These are phyloP conservation scores for Neodiprion lecontei DNA, from an alignment of 1,140 invertebrate genomes.

Conservation along the genomic window DNA sequence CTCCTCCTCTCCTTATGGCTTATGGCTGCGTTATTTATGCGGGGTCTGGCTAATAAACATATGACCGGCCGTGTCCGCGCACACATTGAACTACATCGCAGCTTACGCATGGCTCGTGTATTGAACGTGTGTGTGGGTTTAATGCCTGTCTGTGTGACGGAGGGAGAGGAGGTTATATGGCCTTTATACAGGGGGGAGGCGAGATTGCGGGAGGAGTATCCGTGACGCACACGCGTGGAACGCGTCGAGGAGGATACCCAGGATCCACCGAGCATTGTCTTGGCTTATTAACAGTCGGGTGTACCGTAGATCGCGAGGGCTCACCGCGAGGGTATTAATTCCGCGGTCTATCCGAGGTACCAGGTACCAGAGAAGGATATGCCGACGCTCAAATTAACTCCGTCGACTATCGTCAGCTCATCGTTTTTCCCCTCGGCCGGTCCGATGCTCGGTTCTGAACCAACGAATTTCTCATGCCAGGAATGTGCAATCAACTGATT, in stretches of 20 bases:
- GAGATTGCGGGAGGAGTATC: constrained; percentile 2
- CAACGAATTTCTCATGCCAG: too few relatives aligned
- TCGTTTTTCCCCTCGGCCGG: too few relatives aligned
- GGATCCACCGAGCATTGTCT: constrained; percentile 48
- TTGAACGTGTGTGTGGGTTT: neutral
- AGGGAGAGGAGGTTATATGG: neutral
- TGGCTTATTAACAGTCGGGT: constrained; percentile 56
- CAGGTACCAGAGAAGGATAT: too few relatives aligned
- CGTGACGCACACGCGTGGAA: neutral
- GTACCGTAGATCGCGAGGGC: constrained; percentile 49
- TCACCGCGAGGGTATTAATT: constrained; percentile 14
- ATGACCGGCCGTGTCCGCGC: constrained; percentile 54
- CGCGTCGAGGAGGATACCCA: neutral
- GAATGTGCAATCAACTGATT: too few relatives aligned
- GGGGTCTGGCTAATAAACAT: constrained; percentile 62
- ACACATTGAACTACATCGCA: neutral
- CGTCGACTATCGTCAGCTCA: neutral
- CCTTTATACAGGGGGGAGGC: neutral
- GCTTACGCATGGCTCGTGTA: neutral
- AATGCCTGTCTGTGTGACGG: neutral
- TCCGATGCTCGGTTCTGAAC: too few relatives aligned
- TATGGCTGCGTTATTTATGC: constrained; percentile 62
- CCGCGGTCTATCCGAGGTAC: constrained; percentile 5
- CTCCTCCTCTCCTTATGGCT: constrained; percentile 50
- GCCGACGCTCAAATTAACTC: neutral